phyloP scores from a whole-genome alignment of 2,797 vertebrate genomes.

The Megalops cyprinoides region DNA sequence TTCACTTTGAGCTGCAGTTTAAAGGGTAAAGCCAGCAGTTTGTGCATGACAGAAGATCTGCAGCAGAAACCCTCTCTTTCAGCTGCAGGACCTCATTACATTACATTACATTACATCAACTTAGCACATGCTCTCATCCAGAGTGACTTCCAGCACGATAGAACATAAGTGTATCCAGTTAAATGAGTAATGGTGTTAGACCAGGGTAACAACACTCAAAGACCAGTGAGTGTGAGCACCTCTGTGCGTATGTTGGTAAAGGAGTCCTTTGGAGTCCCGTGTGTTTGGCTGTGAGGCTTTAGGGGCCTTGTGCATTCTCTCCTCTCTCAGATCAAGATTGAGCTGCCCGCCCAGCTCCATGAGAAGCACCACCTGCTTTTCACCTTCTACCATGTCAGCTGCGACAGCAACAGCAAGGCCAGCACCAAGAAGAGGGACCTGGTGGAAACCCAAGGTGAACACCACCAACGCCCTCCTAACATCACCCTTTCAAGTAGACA shows the following conservation, averaged over 20 bases:
- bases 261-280: not conserved
- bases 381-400: conserved; percentile 95
- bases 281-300: not conserved
- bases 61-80: too few species aligned
- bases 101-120: too few species aligned
- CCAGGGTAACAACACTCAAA: too few species aligned
- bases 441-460: conserved; percentile 87
- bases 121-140: too few species aligned
- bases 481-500: not conserved
- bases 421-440: conserved; percentile 88
- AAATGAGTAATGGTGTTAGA: too few species aligned
- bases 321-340: conserved; percentile 88
- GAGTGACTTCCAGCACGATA: too few species aligned
- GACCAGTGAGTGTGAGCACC: not conserved
- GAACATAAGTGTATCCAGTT: too few species aligned
- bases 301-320: too few species aligned
- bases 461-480: not conserved
- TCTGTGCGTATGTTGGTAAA: not conserved
- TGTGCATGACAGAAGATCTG: too few species aligned
- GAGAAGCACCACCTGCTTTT: conserved; percentile 95
- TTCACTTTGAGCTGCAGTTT: too few species aligned
- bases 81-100: too few species aligned
- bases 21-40: too few species aligned
- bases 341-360: conserved; percentile 92
- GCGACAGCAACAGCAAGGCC: conserved; percentile 81